Evolutionary conservation across 2,888 invertebrate genomes (phyloP), one percentile per base, ranked within the genome.

Genomic region (Hemistola chrysoprasaria): DNA sequence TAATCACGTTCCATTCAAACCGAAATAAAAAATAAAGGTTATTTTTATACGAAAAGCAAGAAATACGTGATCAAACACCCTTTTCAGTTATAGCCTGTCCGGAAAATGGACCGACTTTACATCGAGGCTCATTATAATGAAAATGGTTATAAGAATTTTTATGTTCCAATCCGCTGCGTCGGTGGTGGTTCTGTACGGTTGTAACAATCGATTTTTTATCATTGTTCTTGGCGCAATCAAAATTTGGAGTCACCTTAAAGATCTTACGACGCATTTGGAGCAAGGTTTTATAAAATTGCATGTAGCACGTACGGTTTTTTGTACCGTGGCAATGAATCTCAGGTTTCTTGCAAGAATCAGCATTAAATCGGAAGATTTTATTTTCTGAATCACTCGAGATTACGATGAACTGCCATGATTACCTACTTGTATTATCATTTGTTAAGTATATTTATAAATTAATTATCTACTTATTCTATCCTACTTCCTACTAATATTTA

Each of bases 231-330:
- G 40, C 53, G 56, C 58, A 62, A 62, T 67, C 59, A 58, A 62
- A 68, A 60, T 66, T 65, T 62, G 60, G 53, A 63, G 64, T 64
- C 62, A 58, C 66, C 67, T 72, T 69, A 68, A 59, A 62, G 70
- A 67, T 64, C 70, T 69, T 27, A 36, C 35, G 23, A 28, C 46
- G 46, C 28, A 55, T 50, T 46, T 22, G 31, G 55, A 42, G 48
- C 55, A 38, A 55, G 55, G 55, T 47, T 59, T 53, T 11, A 10
- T 32, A 21, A 31, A 57, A 46, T 50, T 41, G 40, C 44, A 42
- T 39, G 40, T 40, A 40, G 28, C 54, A 51, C 53, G 49, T 54
- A 51, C 42, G 42, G 23, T 40, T 53, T 47, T 45, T 45, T 36
- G 29, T 33, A 11, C 31, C 8, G 23, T 11, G 22, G 45, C 29